These are phyloP conservation scores for Rhineura floridana DNA, from an alignment of 2,113 vertebrate species.

Conservation along the genomic window DNA sequence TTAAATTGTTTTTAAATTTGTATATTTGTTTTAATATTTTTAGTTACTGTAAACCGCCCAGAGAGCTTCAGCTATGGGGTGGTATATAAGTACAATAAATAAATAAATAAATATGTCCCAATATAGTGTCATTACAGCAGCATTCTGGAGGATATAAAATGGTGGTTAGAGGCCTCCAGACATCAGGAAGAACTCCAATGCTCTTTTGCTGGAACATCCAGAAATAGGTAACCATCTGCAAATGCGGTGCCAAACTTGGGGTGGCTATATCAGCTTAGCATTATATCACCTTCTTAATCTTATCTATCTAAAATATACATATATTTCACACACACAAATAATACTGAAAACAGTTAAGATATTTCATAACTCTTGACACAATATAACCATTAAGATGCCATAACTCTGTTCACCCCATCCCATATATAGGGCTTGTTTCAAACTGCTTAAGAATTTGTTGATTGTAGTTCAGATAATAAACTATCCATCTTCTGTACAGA, in stretches of 20 bases:
- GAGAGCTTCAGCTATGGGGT: too few relatives aligned
- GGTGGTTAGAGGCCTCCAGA: not conserved
- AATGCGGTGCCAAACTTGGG: not conserved
- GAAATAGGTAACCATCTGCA: not conserved
- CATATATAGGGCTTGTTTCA: not conserved
- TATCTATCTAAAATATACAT: not conserved
- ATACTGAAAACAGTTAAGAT: not conserved
- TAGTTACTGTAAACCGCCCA: too few relatives aligned
- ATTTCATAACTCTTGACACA: not conserved
- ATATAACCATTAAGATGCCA: not conserved
- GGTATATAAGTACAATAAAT: too few relatives aligned
- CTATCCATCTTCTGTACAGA: not conserved
- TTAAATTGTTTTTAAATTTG: too few relatives aligned
- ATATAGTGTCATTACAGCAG: not conserved
- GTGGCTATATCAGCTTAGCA: not conserved
- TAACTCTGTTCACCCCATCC: not conserved
- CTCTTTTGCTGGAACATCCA: not conserved
- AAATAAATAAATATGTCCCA: too few relatives aligned
- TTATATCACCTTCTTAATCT: not conserved
- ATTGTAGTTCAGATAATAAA: not conserved
- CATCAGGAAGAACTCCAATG: not conserved
- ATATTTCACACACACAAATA: too few relatives aligned
- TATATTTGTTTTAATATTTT: too few relatives aligned
- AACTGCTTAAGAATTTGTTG: not conserved
- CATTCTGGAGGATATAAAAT: not conserved